Evolutionary conservation across 2,797 vertebrate species (phyloP), one percentile per base, ranked within the genome.

Genomic region (Tiaroga cobitis): DNA sequence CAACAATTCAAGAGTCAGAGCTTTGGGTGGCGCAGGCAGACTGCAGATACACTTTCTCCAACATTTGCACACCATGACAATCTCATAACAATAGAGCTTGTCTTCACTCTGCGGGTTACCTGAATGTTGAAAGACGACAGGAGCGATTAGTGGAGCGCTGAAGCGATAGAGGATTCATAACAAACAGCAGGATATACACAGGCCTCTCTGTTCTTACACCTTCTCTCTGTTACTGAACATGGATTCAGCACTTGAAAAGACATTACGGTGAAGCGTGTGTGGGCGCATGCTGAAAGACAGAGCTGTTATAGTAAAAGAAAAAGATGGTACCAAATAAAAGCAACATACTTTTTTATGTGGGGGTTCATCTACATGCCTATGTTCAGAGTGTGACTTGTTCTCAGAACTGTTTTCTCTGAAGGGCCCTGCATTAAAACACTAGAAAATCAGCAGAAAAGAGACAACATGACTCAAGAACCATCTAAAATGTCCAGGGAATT

Each of bases 221-320:
- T 46, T 72, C 67, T 32, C 65, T 72, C 75, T 16, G 73, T 84
- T 69, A 56, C 34, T 7, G 74, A 26, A 59, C 37, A 34, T 46
- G 67, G 68, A 73, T 85, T 65, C 41, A 39, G 77, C 56, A 85
- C 84, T 85, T 85, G 84, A 80, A 80, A 85, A 85, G 54, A 73
- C 76, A 85, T 85, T 85, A 85, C 39, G 43, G 69, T 10, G 21
- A 59, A 72, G 84, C 34, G 6, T 51, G 74, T 85, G 74, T 82
- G 51, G 63, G 77, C 70, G 49, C n/a, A 39, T 68, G 65, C 61
- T 74, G 77, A 80, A 76, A 87, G 86, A 80, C 72, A 83, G 59
- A 76, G 56, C 37, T 8, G 18, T 65, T 54, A 24, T 24, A 59
- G 34, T 54, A 13, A 43, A 75, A 69, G 26, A 26, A 56, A 59